phyloP scores from a whole-genome alignment of 2,888 invertebrate species.

The Gerosis bhagava region DNA sequence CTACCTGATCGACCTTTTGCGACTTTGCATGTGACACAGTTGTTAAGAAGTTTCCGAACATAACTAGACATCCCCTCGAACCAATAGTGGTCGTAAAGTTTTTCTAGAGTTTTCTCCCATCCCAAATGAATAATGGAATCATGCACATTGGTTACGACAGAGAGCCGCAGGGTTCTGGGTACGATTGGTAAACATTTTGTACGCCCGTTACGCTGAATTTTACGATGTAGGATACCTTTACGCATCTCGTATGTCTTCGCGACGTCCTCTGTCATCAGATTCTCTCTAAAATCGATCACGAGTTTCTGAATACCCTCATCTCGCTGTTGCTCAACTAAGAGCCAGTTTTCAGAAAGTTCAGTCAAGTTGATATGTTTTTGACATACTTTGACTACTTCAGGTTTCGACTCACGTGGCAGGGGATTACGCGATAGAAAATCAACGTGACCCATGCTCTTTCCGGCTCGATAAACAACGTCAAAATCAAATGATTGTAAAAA shows the following conservation, averaged over 20 bases:
- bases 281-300: not conserved
- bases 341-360: not conserved
- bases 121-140: constrained; percentile 2
- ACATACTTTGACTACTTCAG: not conserved
- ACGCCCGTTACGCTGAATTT: not conserved
- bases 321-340: not conserved
- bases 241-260: not conserved
- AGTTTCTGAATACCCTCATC: not conserved
- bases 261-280: not conserved
- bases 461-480: constrained; percentile 29
- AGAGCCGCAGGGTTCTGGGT: not conserved
- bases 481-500: constrained; percentile 37
- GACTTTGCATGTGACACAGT: constrained; percentile 34
- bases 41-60: not conserved
- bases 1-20: constrained; percentile 42
- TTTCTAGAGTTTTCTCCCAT: constrained; percentile 7
- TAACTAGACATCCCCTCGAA: not conserved
- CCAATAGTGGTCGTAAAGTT: constrained; percentile 1
- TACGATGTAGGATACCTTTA: not conserved
- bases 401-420: not conserved
- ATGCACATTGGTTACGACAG: not conserved
- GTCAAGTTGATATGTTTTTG: not conserved
- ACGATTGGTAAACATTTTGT: not conserved
- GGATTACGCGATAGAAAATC: constrained; percentile 27
- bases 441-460: constrained; percentile 23